Evolutionary conservation across 1,140 invertebrate species (phyloP), one percentile per base, ranked within the genome.

Genomic region (Euura saliciscinereae): DNA sequence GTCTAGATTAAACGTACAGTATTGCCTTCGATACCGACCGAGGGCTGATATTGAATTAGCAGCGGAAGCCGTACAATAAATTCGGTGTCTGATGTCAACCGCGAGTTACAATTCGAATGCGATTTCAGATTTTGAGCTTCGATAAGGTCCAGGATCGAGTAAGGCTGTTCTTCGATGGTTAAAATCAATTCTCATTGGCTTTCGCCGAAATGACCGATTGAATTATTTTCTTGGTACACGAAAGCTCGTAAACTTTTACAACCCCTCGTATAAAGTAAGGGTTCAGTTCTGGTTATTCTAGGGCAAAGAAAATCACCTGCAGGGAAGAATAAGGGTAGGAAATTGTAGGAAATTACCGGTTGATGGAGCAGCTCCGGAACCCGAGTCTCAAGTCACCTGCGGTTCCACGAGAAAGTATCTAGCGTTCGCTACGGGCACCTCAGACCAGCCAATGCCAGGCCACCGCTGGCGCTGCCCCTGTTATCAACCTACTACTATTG

Each of bases 211-310:
- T 59, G 51, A 59, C 51, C 51, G 8, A n/a, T 59, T 59, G 51
- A 4, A 59, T 59, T 59, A 59, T 59, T 59, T 59, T 59, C 51
- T 59, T n/a, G 2, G 51, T 59, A 59, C 51, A 59, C 51, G 51
- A 59, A 28, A 59, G 51, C 51, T 59, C 51, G 51, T 59, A 59
- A 59, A 59, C 51, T 59, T 59, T 59, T 59, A 59, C 51, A 59
- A 6, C 51, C 51, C 28, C 51, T 59, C 51, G 51, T 59, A n/a
- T 59, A 59, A 11, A 59, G 51, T n/a, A 6, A 59, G 13, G 51
- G 3, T 59, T 59, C 8, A 3, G 13, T 8, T 8, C 5, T 59
- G 51, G 51, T n/a, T 59, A 59, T 59, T 59, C 13, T 59, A 59
- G 51, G 51, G 6, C 51, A n/a, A 59, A 6, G 51, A 11, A 51